Percentiles rank a stretch among this genome's conserved stretches.
Evolutionary conservation across 2,113 vertebrate species (phyloP).

Genomic region (Miniopterus natalensis): DNA sequence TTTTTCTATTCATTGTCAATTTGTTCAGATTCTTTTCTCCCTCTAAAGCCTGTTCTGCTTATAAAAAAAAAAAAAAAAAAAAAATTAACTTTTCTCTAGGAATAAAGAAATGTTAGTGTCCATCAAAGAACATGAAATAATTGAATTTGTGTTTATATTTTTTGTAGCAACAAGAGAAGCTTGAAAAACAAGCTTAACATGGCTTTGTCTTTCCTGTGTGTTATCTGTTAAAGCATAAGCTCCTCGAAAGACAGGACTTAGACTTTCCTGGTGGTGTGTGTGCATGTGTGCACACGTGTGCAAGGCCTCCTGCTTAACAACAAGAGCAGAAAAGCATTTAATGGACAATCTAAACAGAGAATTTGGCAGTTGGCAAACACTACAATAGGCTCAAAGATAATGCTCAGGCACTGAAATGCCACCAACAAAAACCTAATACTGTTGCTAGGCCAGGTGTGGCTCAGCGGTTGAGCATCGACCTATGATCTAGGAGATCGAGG

Average conservation of each 20-base stretch:
- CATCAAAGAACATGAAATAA: neutral
- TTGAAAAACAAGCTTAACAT: neutral
- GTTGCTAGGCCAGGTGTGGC: too few relatives aligned
- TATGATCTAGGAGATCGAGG: too few relatives aligned
- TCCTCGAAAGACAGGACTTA: neutral
- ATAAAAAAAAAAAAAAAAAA: neutral
- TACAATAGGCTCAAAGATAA: neutral
- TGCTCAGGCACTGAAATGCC: neutral
- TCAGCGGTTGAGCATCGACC: too few relatives aligned
- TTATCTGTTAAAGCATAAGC: neutral
- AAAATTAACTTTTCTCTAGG: neutral
- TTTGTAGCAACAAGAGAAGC: neutral
- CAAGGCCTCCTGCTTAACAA: neutral
- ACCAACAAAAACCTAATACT: neutral
- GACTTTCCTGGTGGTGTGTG: neutral
- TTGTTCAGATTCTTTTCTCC: neutral
- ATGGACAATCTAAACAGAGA: neutral
- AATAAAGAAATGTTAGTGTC: neutral
- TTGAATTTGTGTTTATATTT: neutral
- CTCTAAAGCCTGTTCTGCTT: neutral
- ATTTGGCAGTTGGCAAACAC: neutral
- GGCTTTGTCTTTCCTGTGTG: neutral
- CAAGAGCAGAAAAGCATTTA: neutral
- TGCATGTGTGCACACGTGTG: fast-evolving
- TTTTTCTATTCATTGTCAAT: neutral